Evolutionary conservation across 2,113 vertebrate genomes (phyloP), one percentile per base, ranked within the genome.

Genomic region (Pluvialis apricaria): DNA sequence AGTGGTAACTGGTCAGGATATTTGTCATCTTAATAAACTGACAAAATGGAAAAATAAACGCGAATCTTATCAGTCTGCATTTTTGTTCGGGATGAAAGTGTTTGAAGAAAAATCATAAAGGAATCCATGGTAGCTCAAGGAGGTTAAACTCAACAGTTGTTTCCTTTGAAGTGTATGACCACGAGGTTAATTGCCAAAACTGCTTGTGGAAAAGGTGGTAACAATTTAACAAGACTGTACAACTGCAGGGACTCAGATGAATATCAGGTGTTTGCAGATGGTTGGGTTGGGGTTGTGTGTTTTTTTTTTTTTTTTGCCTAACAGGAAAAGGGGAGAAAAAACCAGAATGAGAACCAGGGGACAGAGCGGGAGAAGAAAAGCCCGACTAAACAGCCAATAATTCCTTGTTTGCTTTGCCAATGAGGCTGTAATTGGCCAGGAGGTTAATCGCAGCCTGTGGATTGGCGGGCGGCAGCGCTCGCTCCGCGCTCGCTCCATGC

Each of bases 251-350:
- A 86, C 98, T 97, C 98, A 97, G 97, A 95, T 98, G 97, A 98
- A 97, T 99, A 99, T 99, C 99, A 99, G 99, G 99, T 99, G 99
- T 99, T 99, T 98, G 98, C 99, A 98, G 98, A 99, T 98, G 98
- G 71, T 40, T 13, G 44, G 20, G 13, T 49, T 21, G 14, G 44
- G 26, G 13, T 13, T 11, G 15, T 6, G 25, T 10, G 12, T 32
- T 69, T 49, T 42, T 47, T 21, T 42, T 45, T 25, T 1, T 97
- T 95, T 89, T 97, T 82, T 94, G 78, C 97, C 96, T 95, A 97
- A 97, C 96, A 98, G 98, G 98, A 98, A 98, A 96, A 97, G 73
- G 68, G 42, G 93, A 91, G 66, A 95, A 94, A 94, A 96, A 94
- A 4, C 0, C 92, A 60, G 97, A 97, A 97, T 96, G 95, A 98